Conservation (phyloP, 2,888 invertebrate genomes). For the Silvanus unidentatus region DNA sequence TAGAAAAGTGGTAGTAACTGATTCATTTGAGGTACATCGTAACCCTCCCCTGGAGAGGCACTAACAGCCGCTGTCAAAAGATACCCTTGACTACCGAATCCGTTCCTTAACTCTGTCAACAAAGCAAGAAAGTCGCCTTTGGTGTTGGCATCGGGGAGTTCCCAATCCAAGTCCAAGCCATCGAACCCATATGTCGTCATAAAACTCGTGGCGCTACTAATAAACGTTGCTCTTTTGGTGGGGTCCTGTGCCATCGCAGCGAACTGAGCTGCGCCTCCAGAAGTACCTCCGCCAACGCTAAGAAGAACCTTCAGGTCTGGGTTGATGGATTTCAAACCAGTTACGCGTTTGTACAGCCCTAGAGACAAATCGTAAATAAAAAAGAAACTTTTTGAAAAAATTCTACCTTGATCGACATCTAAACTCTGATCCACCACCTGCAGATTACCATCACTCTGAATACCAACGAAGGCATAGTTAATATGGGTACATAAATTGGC, state of each 20-base stretch:
- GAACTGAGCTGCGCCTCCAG: slow-evolving; percentile 21
- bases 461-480: slow-evolving; percentile 26
- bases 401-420: slow-evolving; percentile 12
- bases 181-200: slow-evolving; percentile 27
- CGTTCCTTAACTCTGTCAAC: slow-evolving; percentile 15
- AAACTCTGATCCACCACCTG: slow-evolving; percentile 20
- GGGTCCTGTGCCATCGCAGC: slow-evolving; percentile 21
- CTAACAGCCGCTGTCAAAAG: slow-evolving; percentile 23
- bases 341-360: slow-evolving; percentile 24
- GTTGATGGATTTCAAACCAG: slow-evolving; percentile 27
- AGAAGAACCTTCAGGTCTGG: slow-evolving; percentile 26
- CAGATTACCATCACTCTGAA: slow-evolving; percentile 25
- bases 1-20: too few relatives aligned
- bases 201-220: slow-evolving; percentile 25
- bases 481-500: slow-evolving; percentile 27
- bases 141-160: slow-evolving; percentile 24
- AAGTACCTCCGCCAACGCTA: slow-evolving; percentile 28
- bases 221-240: slow-evolving; percentile 21
- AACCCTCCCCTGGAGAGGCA: slow-evolving; percentile 22
- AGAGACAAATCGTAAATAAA: too few relatives aligned
- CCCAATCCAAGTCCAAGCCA: slow-evolving; percentile 32
- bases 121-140: slow-evolving; percentile 21
- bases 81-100: slow-evolving; percentile 19
- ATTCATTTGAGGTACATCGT: slow-evolving; percentile 16
- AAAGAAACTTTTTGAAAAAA: too few relatives aligned